Percentiles rank a stretch among this genome's conserved stretches.
Evolutionary conservation across 2,797 vertebrate genomes (phyloP).

Genomic region (Phataginus tetradactyla): DNA sequence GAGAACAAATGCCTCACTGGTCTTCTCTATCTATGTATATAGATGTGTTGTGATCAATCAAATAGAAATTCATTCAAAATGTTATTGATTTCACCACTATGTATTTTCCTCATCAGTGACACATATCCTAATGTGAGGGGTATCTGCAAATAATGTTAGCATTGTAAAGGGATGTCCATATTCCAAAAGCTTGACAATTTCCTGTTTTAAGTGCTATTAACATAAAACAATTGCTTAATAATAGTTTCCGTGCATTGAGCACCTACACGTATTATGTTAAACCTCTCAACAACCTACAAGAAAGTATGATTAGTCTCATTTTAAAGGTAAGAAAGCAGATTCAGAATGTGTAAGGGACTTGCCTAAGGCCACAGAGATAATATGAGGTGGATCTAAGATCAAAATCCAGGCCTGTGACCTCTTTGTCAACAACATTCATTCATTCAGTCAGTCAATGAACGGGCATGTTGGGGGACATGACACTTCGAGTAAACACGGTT

Average conservation of each 20-base stretch:
- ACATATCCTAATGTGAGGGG: neutral
- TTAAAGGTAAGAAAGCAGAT: neutral
- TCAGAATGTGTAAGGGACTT: neutral
- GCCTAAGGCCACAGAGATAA: neutral
- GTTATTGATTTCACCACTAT: neutral
- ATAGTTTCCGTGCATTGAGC: neutral
- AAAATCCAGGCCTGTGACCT: neutral
- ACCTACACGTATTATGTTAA: neutral
- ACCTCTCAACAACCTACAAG: neutral
- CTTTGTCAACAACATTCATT: neutral
- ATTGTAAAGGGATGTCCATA: neutral
- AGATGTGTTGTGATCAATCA: neutral
- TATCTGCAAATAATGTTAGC: neutral
- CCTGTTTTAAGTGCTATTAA: neutral
- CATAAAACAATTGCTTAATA: slow-evolving; percentile 14
- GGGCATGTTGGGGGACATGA: neutral
- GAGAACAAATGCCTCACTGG: neutral
- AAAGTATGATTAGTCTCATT: neutral
- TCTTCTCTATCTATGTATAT: neutral
- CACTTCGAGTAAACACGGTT: neutral
- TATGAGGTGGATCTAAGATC: neutral
- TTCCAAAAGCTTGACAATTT: neutral
- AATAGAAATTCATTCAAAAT: neutral
- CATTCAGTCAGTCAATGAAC: neutral
- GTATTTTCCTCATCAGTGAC: neutral